phyloP scores from a whole-genome alignment of 2,888 invertebrate genomes.

The Dicyrtomina minuta region DNA sequence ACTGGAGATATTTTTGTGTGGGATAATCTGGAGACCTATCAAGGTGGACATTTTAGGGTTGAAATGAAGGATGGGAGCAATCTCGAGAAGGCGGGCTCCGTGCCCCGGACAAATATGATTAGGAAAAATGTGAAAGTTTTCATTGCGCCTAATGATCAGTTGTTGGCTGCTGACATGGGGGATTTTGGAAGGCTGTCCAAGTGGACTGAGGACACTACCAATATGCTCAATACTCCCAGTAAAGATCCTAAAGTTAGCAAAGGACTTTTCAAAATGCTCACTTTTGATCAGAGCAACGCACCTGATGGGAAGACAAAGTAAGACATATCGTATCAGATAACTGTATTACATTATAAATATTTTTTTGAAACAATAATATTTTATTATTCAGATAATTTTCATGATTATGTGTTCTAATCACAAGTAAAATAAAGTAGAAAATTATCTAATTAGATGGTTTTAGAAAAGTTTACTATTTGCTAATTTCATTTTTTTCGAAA shows the following conservation, averaged over 20 bases:
- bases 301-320: slow-evolving; percentile 52
- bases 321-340: too few relatives aligned
- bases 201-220: slow-evolving; percentile 50
- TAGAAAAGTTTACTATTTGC: too few relatives aligned
- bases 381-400: too few relatives aligned
- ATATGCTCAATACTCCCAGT: slow-evolving; percentile 41
- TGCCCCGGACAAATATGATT: neutral
- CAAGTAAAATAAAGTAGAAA: too few relatives aligned
- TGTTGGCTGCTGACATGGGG: slow-evolving; percentile 47
- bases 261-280: slow-evolving; percentile 47
- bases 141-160: slow-evolving; percentile 48
- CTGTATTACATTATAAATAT: too few relatives aligned
- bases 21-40: slow-evolving; percentile 49
- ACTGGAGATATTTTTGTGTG: slow-evolving; percentile 53
- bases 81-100: neutral
- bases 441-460: too few relatives aligned
- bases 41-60: slow-evolving; percentile 51
- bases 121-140: slow-evolving; percentile 51
- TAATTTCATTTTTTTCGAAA: too few relatives aligned
- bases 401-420: too few relatives aligned
- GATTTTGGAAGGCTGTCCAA: slow-evolving; percentile 46
- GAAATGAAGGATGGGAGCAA: slow-evolving; percentile 38
- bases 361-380: too few relatives aligned
- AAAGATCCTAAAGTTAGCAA: slow-evolving; percentile 36
- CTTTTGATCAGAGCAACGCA: slow-evolving; percentile 51